A percentile compares a stretch with the other conserved stretches of the same genome.
Conservation (phyloP, 2,113 vertebrate species). For the Halichoeres trimaculatus region DNA sequence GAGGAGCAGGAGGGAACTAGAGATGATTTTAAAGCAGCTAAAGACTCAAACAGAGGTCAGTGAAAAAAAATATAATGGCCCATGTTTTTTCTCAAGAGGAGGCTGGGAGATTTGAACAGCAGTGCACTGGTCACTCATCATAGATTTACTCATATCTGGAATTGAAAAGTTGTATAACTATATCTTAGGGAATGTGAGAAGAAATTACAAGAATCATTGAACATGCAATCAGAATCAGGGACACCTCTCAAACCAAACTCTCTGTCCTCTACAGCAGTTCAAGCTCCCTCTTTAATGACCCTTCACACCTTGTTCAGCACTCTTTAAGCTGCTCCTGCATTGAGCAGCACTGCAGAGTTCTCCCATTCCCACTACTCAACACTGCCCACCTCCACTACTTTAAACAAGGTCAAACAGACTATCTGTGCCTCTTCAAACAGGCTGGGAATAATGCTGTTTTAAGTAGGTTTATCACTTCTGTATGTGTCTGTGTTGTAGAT, state of each 20-base stretch:
- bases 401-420: not conserved
- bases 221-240: not conserved
- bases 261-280: not conserved
- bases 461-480: not conserved
- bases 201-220: not conserved
- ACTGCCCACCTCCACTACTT: not conserved
- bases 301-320: not conserved
- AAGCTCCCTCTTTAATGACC: not conserved
- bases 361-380: not conserved
- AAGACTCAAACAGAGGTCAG: too few species aligned
- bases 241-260: not conserved
- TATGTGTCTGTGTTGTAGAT: not conserved
- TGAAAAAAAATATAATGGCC: too few species aligned
- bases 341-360: not conserved
- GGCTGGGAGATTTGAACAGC: not conserved
- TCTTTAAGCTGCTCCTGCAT: not conserved
- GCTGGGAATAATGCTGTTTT: not conserved
- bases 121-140: not conserved
- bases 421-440: not conserved
- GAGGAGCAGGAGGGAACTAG: too few species aligned
- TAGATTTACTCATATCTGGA: not conserved
- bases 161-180: not conserved
- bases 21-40: too few species aligned
- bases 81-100: not conserved
- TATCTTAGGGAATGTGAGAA: not conserved